Evolutionary conservation across 2,888 invertebrate species (phyloP).

Genomic region (Ectemnius continuus): DNA sequence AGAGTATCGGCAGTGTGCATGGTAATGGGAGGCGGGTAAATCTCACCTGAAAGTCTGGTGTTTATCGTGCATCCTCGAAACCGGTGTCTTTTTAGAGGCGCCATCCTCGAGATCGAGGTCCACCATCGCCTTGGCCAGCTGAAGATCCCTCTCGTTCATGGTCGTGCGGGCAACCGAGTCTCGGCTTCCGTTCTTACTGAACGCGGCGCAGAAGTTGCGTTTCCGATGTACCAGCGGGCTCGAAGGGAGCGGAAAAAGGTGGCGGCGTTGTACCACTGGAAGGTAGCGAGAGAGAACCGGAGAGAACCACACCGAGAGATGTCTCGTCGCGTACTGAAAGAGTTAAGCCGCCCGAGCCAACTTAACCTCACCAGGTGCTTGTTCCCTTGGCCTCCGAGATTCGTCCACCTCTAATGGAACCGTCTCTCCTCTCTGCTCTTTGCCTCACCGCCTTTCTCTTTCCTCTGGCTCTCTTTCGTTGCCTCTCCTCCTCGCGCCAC

Average conservation of each 20-base stretch:
- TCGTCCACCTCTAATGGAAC: slow-evolving; percentile 28
- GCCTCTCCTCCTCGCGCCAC: slow-evolving; percentile 5
- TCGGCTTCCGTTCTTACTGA: not conserved
- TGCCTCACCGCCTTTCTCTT: not conserved
- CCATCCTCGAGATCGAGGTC: slow-evolving; percentile 79
- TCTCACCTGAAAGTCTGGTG: slow-evolving; percentile 79
- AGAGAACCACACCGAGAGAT: slow-evolving; percentile 59
- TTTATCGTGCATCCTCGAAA: slow-evolving; percentile 83
- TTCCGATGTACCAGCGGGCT: not conserved
- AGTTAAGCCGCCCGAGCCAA: slow-evolving; percentile 21
- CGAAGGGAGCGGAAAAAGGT: slow-evolving; percentile 13
- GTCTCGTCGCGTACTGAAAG: slow-evolving; percentile 63
- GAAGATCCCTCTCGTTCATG: slow-evolving; percentile 88
- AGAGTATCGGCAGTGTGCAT: too few relatives aligned
- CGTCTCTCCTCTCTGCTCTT: slow-evolving; percentile 19
- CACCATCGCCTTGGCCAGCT: slow-evolving; percentile 86
- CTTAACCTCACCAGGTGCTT: slow-evolving; percentile 41
- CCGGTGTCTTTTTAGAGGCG: slow-evolving; percentile 80
- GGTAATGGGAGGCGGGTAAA: not conserved
- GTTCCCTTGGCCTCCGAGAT: slow-evolving; percentile 14
- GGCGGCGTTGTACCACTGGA: not conserved
- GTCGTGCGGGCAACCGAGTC: not conserved
- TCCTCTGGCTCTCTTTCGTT: slow-evolving; percentile 12
- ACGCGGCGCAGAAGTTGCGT: slow-evolving; percentile 5
- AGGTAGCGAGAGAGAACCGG: slow-evolving; percentile 7